Base-by-base conservation (phyloP, 2,888 invertebrate genomes). In the Cephus spinipes region DNA sequence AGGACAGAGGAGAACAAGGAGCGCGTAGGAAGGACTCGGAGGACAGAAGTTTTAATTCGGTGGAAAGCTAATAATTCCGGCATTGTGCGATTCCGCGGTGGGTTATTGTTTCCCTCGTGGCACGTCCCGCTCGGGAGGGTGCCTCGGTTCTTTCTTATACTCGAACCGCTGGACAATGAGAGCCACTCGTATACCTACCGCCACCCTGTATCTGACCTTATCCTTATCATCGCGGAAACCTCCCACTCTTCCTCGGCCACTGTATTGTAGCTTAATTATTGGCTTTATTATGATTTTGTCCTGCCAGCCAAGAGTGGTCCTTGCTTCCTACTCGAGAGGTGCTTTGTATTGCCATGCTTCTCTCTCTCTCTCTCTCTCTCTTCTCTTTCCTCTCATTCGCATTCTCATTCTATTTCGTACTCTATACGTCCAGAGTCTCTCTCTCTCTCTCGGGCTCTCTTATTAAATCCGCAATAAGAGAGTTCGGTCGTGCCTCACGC, bases 51-150 rank as follows among this genome's bases (percentile, higher is more conserved):
- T 89, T 89, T 90, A 89, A 90, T 90, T 89, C 87, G 87, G 85
- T 84, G 86, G 83, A 89, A 89, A 90, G 87, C 90, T 90, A 90
- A 90, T 90, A 90, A 90, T 89, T 89, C 88, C 86, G 82, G 86
- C 87, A 90, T 90, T 90, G 89, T 90, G 87, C 84, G 85, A 87
- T 87, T 85, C 85, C 86, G 83, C 81, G 80, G 83, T 83, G 82
- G 55, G 86, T 89, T 88, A 90, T 90, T 90, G 90, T 90, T 90
- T 90, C 89, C 89, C 86, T 85, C 78, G 80, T 79, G 73, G 77
- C 77, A 75, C 81, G 82, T 79, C 81, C 71, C 32, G 15, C 32
- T 23, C 71, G 12, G 23, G 32, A 33, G 31, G 71, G 31, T 11
- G 32, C 33, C 71, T 12, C 6, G n/a, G 71, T 31, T 71, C 71